phyloP scores from a whole-genome alignment of 2,113 vertebrate species.

The Pseudopodoces humilis region DNA sequence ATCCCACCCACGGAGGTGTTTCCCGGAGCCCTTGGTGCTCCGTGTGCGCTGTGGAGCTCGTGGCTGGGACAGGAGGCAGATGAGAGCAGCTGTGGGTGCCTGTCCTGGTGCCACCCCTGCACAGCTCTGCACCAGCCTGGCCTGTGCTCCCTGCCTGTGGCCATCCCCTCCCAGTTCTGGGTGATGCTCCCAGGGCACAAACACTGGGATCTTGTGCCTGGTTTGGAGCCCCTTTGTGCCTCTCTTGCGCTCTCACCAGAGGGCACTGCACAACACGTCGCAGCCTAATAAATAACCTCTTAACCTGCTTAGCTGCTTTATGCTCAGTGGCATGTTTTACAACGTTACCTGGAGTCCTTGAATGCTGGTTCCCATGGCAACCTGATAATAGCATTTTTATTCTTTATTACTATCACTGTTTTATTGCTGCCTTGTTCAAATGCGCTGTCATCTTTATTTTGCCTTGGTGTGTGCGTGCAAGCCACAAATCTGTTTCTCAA shows the following conservation, averaged over 20 bases:
- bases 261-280: constrained; percentile 65
- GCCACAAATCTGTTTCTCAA: constrained; percentile 41
- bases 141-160: neutral
- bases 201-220: accelerated
- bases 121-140: neutral
- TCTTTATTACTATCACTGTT: constrained; percentile 73
- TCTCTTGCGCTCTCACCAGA: constrained; percentile 64
- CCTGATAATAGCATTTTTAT: constrained; percentile 68
- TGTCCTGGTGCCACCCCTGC: neutral
- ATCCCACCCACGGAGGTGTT: neutral
- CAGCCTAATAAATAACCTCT: constrained; percentile 73
- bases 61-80: neutral
- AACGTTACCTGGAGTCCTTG: constrained; percentile 74
- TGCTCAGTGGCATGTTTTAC: constrained; percentile 72
- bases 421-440: constrained; percentile 72
- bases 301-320: constrained; percentile 74
- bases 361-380: constrained; percentile 71
- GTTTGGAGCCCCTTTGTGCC: neutral
- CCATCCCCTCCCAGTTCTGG: accelerated
- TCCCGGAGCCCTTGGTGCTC: accelerated
- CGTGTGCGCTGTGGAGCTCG: accelerated
- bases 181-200: accelerated
- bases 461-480: neutral
- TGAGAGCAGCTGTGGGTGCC: accelerated
- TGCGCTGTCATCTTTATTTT: constrained; percentile 70